phyloP scores from a whole-genome alignment of 2,797 vertebrate species.

The Myotis myotis region DNA sequence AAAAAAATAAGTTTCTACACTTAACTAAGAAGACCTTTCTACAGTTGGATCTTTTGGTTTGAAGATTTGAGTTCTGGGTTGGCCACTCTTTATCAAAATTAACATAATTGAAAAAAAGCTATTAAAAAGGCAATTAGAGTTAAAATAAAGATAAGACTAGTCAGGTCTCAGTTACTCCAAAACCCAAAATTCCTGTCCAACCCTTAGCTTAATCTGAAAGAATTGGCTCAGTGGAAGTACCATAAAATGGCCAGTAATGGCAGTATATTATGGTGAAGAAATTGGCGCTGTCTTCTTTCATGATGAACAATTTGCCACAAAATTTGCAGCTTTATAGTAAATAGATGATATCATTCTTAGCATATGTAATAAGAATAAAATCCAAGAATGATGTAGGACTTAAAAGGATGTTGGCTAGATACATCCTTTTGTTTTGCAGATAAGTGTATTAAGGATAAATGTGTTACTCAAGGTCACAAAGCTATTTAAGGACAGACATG shows the following conservation, averaged over 20 bases:
- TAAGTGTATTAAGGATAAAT: neutral
- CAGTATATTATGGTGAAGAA: neutral
- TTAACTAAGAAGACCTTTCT: constrained; percentile 53
- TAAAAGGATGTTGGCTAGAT: neutral
- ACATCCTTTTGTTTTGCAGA: neutral
- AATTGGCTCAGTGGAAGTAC: neutral
- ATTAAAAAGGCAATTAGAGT: constrained; percentile 2
- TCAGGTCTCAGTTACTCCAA: neutral
- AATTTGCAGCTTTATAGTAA: neutral
- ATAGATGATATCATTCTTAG: neutral
- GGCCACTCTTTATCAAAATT: constrained; percentile 52
- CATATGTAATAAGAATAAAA: neutral
- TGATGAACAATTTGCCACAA: neutral
- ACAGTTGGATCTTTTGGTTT: constrained; percentile 43
- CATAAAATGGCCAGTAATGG: neutral
- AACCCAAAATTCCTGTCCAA: neutral
- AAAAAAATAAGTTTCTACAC: neutral
- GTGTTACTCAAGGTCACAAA: neutral
- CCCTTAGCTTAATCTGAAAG: neutral
- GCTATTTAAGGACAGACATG: neutral
- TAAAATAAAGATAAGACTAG: neutral
- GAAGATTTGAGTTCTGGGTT: constrained; percentile 46
- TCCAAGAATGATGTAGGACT: neutral
- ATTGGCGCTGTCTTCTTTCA: neutral
- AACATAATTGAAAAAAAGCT: constrained; percentile 13